Conservation (phyloP, 2,797 vertebrate genomes). For the Halcyon chelicuti region DNA sequence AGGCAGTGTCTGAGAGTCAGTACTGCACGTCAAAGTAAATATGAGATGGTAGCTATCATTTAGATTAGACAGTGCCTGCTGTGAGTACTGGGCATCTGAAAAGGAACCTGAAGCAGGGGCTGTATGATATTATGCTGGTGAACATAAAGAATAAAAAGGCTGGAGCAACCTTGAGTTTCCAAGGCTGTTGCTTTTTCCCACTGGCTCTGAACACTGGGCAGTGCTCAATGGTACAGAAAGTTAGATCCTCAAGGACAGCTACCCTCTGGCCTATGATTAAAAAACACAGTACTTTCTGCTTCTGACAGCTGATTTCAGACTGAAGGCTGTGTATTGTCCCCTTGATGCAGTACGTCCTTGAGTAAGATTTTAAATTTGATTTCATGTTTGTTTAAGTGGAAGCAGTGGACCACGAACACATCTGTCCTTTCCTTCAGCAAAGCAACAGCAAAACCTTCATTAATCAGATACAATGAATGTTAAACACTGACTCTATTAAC, state of each 20-base stretch:
- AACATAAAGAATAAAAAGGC: not conserved
- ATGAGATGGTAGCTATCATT: not conserved
- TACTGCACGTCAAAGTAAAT: not conserved
- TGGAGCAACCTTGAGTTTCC: not conserved
- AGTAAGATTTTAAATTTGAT: conserved; percentile 3
- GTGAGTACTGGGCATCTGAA: not conserved
- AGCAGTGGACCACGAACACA: conserved; percentile 4
- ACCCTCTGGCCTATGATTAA: not conserved
- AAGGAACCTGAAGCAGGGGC: not conserved
- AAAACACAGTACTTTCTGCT: not conserved
- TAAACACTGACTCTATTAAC: conserved; percentile 34
- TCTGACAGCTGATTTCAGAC: conserved; percentile 25
- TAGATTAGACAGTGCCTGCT: not conserved
- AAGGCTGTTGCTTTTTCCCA: not conserved
- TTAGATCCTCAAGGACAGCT: not conserved
- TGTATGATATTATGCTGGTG: not conserved
- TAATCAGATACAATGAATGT: conserved; percentile 55
- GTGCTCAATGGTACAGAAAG: not conserved
- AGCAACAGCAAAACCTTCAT: conserved; percentile 35
- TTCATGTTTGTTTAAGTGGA: conserved; percentile 32
- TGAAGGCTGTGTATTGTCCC: not conserved
- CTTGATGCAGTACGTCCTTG: not conserved
- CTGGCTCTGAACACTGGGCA: not conserved
- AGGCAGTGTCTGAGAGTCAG: not conserved
- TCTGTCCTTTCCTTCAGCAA: conserved; percentile 25